Conservation (phyloP, 2,888 invertebrate genomes). For the Eucriotettix oculatus region DNA sequence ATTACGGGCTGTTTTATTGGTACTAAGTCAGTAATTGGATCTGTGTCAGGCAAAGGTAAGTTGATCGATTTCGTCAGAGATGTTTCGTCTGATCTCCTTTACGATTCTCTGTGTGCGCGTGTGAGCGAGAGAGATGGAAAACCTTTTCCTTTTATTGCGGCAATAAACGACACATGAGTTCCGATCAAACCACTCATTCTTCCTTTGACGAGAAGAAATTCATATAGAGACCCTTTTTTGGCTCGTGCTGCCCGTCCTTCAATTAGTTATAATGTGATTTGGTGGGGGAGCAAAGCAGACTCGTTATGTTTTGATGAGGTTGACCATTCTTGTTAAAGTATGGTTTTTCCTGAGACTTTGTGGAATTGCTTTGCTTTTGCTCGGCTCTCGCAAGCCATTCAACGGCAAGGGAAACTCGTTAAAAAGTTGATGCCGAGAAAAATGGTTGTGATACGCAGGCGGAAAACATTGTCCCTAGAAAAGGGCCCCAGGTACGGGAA, state of each 20-base stretch:
- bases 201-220: slow-evolving; percentile 1
- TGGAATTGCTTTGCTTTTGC: slow-evolving; percentile 7
- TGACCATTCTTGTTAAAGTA: slow-evolving; percentile 9
- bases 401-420: slow-evolving; percentile 16
- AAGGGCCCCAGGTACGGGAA: no score
- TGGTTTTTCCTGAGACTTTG: not conserved
- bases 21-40: no score
- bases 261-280: slow-evolving; percentile 14
- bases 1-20: no score
- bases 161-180: not conserved
- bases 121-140: no score
- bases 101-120: no score
- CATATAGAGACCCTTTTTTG: not conserved
- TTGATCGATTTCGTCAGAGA: no score
- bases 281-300: slow-evolving; percentile 4
- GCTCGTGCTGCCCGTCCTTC: slow-evolving; percentile 3
- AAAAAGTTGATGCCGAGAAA: slow-evolving; percentile 15
- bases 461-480: not conserved
- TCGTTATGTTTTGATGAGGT: slow-evolving; percentile 13
- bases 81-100: no score
- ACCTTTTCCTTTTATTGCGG: not conserved
- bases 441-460: not conserved
- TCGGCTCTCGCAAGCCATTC: slow-evolving; percentile 4
- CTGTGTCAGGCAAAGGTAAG: no score
- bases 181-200: not conserved